Evolutionary conservation across 1,140 invertebrate genomes (phyloP), one percentile per base, ranked within the genome.

Genomic region (Zophobas atratus): DNA sequence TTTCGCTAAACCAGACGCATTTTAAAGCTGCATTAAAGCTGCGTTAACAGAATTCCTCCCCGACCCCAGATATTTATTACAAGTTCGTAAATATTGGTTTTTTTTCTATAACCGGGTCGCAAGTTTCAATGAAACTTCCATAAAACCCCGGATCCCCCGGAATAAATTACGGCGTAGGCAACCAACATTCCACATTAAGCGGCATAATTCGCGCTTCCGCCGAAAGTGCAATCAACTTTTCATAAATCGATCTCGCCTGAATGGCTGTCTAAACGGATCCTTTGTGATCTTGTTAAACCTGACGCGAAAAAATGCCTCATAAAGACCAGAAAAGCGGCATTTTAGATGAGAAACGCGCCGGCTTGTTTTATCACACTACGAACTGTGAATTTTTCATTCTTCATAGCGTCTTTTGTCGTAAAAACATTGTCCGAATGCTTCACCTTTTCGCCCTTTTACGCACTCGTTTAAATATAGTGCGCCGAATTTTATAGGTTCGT

Each of bases 311-410:
- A 20, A 51, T n/a, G 49, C 49, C 4, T 20, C 49, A 51, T 51
- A 51, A 51, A 51, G 49, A 51, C 4, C 49, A 51, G 4, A 51
- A 51, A 51, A 51, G n/a, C 49, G 4, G 0, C 49, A 51, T 51
- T 51, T 51, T 51, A 51, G n/a, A 51, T 6, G 49, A 51, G 49
- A 51, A 51, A 51, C 20, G 49, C 49, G n/a, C n/a, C 49, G 49
- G 49, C 49, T 51, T 2, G 49, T 20, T n/a, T 51, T 51, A 51
- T 6, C 49, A 20, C n/a, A 20, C 6, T n/a, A 20, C 49, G 49
- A 20, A 51, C 49, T 51, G 49, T 51, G 49, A 51, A 51, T 51
- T 51, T 51, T 51, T 51, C 49, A 51, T 51, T 20, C n/a, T 51
- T 51, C 43, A 46, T 46, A 8, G 3, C 43, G 8, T 8, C 43